phyloP scores from a whole-genome alignment of 2,888 invertebrate genomes.

The Agrotis puta region DNA sequence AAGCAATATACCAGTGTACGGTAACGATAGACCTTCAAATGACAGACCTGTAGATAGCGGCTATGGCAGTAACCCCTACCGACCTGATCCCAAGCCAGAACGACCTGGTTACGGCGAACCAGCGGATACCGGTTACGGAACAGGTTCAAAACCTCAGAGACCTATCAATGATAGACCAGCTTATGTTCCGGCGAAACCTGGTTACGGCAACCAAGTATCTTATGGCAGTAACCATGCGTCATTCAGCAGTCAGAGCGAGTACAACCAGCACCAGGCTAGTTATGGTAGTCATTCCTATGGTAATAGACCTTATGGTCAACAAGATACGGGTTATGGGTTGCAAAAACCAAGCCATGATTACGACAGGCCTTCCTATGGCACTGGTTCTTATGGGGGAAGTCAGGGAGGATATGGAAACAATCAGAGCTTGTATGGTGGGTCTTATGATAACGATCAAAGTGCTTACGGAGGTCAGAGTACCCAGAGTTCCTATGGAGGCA shows the following conservation, averaged over 20 bases:
- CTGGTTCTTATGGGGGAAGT: constrained; percentile 37
- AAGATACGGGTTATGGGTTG: constrained; percentile 48
- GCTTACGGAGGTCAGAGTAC: constrained; percentile 31
- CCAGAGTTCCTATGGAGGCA: constrained; percentile 36
- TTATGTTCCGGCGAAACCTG: constrained; percentile 38
- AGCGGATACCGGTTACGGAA: constrained; percentile 46
- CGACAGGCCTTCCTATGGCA: constrained; percentile 34
- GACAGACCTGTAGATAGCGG: constrained; percentile 37
- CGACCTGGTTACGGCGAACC: constrained; percentile 42
- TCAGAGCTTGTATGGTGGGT: constrained; percentile 50
- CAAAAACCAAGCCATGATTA: constrained; percentile 45
- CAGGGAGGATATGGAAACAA: constrained; percentile 35
- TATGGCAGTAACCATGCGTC: constrained; percentile 50
- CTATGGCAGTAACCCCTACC: constrained; percentile 31
- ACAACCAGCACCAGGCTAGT: constrained; percentile 32
- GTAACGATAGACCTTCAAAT: constrained; percentile 42
- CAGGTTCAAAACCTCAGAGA: constrained; percentile 45
- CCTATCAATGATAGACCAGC: constrained; percentile 44
- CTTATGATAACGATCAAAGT: constrained; percentile 31
- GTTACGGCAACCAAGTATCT: constrained; percentile 35
- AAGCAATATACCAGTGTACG: constrained; percentile 31
- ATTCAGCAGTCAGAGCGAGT: constrained; percentile 43
- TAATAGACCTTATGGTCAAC: constrained; percentile 33
- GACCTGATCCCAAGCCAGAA: constrained; percentile 56
- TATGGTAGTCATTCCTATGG: constrained; percentile 45